Conservation (phyloP, 1,140 invertebrate genomes). For the Calephelis nemesis region DNA sequence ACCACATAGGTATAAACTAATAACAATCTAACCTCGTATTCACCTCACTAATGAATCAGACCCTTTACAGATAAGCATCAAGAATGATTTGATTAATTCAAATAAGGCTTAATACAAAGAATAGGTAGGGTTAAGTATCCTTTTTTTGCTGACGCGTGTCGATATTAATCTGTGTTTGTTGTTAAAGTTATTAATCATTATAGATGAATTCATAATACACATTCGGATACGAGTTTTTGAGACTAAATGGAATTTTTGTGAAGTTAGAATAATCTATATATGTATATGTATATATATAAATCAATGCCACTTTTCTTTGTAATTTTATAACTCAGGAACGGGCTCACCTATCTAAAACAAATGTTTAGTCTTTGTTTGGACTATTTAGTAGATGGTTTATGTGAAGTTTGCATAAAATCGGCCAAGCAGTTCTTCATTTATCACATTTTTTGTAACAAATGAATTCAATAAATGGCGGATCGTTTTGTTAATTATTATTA, state of each 20-base stretch:
- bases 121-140: constrained; percentile 64
- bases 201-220: constrained; percentile 62
- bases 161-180: constrained; percentile 68
- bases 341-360: no score
- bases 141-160: constrained; percentile 73
- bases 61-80: constrained; percentile 59
- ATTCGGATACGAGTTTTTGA: no score
- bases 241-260: not conserved
- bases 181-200: constrained; percentile 68
- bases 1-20: not conserved
- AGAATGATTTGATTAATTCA: constrained; percentile 76
- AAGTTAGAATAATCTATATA: not conserved
- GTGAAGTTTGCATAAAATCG: no score
- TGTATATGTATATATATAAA: no score
- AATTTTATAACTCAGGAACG: no score
- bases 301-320: no score
- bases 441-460: no score
- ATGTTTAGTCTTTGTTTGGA: no score
- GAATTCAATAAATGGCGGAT: no score
- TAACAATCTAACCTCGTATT: constrained; percentile 10
- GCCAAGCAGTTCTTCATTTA: no score
- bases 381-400: no score
- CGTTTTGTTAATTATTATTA: no score
- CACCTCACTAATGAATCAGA: constrained; percentile 15
- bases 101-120: constrained; percentile 64